Evolutionary conservation across 2,113 vertebrate species (phyloP).

Genomic region (Copsychus sechellarum): DNA sequence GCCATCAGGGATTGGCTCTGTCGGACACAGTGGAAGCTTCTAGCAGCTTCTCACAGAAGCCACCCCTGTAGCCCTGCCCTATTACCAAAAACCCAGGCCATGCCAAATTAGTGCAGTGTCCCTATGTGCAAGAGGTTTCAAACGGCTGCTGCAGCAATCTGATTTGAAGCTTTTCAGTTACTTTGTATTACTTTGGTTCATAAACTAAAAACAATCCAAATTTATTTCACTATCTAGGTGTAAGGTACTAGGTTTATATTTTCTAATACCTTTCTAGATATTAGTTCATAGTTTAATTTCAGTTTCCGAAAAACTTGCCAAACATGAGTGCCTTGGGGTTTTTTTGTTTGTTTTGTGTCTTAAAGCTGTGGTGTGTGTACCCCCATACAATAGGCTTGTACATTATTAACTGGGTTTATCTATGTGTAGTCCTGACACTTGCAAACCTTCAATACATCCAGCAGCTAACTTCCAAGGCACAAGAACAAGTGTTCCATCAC

Average conservation of each 20-base stretch:
- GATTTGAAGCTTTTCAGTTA: background rate
- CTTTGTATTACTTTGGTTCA: background rate
- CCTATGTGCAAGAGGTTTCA: background rate
- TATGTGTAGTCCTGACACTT: fast-evolving
- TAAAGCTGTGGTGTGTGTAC: background rate
- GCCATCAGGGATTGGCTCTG: background rate
- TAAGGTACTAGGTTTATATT: background rate
- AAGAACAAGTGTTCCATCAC: background rate
- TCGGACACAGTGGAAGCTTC: fast-evolving
- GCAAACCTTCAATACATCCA: background rate
- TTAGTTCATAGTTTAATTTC: background rate
- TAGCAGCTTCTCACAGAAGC: background rate
- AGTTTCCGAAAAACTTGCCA: background rate
- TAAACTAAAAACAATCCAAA: background rate
- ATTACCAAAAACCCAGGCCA: fast-evolving
- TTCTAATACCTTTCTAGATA: background rate
- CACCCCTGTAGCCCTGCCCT: fast-evolving
- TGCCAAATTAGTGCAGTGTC: no score
- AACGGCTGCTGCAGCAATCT: background rate
- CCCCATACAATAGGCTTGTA: background rate
- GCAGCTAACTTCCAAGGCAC: background rate
- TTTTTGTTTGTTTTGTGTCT: background rate
- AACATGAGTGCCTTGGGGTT: background rate
- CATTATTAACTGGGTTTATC: background rate
- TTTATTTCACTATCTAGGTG: background rate